Percentiles rank a stretch among this genome's conserved stretches.
Evolutionary conservation across 2,888 invertebrate genomes (phyloP).

Genomic region (Callyntrura guangdongensis): DNA sequence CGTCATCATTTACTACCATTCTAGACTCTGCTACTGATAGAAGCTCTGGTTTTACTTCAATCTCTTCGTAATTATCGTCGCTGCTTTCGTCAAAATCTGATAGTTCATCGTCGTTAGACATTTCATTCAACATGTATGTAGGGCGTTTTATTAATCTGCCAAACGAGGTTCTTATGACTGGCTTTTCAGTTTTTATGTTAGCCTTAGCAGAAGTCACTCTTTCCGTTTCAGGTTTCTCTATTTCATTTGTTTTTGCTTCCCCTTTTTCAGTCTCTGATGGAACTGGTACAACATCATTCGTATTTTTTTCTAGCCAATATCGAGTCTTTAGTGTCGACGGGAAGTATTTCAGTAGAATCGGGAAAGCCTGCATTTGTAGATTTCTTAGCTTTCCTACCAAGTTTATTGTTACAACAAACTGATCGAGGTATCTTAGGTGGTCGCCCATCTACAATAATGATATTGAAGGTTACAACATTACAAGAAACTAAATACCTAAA

Average conservation of each 20-base stretch:
- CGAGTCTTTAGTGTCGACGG: neutral
- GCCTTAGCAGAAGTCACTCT: neutral
- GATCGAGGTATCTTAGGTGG: slow-evolving; percentile 53
- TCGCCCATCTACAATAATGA: slow-evolving; percentile 55
- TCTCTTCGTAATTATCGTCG: slow-evolving; percentile 73
- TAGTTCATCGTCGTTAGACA: slow-evolving; percentile 64
- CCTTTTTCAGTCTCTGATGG: neutral
- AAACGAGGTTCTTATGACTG: slow-evolving; percentile 69
- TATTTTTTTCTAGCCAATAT: neutral
- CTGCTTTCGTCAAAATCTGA: slow-evolving; percentile 68
- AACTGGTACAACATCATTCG: neutral
- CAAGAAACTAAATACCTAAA: neutral
- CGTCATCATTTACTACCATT: slow-evolving; percentile 47
- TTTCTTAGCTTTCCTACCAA: slow-evolving; percentile 47
- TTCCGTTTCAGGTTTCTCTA: neutral
- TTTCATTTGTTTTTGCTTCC: neutral
- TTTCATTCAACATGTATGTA: slow-evolving; percentile 64
- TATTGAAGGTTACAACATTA: too few species aligned
- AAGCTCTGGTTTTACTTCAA: slow-evolving; percentile 67
- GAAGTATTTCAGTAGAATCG: neutral
- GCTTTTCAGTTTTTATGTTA: slow-evolving; percentile 15
- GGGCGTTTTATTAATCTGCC: slow-evolving; percentile 73
- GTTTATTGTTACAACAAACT: neutral
- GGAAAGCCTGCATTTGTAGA: neutral
- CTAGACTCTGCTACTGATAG: slow-evolving; percentile 16